Conservation (phyloP, 2,888 invertebrate genomes). For the Zygaena filipendulae region DNA sequence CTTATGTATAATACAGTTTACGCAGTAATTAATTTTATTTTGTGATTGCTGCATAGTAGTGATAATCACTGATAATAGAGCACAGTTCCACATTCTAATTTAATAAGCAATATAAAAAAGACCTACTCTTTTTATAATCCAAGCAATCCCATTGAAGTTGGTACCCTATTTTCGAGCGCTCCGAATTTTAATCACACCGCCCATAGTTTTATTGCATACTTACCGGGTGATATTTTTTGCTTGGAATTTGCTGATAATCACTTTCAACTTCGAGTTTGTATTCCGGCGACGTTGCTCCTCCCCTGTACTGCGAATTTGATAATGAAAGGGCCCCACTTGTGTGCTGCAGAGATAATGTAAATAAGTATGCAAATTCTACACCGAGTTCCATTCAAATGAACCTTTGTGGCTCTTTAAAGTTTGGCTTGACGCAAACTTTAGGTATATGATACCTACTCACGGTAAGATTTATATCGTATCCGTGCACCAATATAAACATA, state of each 20-base stretch:
- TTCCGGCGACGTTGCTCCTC: constrained; percentile 36
- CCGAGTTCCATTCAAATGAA: constrained; percentile 63
- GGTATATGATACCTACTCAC: constrained; percentile 27
- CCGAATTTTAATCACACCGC: constrained; percentile 13
- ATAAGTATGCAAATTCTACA: constrained; percentile 66
- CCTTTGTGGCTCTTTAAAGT: constrained; percentile 59
- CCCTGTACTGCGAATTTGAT: constrained; percentile 61
- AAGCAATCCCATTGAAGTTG: too few relatives aligned
- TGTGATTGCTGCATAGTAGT: too few relatives aligned
- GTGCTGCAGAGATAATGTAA: constrained; percentile 67
- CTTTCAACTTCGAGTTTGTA: constrained; percentile 54
- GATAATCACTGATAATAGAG: too few relatives aligned
- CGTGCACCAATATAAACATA: too few relatives aligned
- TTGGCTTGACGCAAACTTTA: constrained; percentile 44
- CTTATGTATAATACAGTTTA: too few relatives aligned
- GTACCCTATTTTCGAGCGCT: too few relatives aligned
- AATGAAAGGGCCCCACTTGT: constrained; percentile 65
- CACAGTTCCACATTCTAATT: too few relatives aligned
- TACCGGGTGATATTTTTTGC: constrained; percentile 48
- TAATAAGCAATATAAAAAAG: too few relatives aligned
- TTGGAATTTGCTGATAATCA: constrained; percentile 52
- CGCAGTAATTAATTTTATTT: too few relatives aligned
- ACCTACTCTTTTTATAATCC: too few relatives aligned
- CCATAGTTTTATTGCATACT: constrained; percentile 36
- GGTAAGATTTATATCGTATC: constrained; percentile 26